These are phyloP conservation scores for Oriolus oriolus DNA, from an alignment of 2,113 vertebrate species.

Conservation along the genomic window DNA sequence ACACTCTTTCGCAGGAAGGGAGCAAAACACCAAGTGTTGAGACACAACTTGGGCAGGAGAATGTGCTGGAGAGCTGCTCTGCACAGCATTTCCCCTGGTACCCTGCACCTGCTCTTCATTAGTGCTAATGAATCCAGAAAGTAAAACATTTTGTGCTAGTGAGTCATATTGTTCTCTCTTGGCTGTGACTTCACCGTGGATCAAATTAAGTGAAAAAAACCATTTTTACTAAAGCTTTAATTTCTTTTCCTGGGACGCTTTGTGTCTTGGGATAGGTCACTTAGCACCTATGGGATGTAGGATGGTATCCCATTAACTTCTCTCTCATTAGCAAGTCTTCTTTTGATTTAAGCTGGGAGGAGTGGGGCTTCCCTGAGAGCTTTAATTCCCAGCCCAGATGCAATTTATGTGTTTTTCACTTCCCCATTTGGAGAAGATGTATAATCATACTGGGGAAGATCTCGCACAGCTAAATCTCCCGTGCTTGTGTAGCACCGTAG, in stretches of 20 bases:
- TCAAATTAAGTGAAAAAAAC: neutral
- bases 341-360: neutral
- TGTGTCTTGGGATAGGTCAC: neutral
- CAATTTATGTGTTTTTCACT: neutral
- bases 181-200: neutral
- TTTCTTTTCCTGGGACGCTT: slow-evolving; percentile 5
- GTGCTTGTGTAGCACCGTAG: neutral
- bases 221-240: neutral
- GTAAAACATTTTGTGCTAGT: slow-evolving; percentile 29
- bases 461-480: neutral
- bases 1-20: neutral
- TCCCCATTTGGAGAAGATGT: neutral
- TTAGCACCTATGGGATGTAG: neutral
- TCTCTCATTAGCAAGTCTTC: neutral
- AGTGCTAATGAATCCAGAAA: slow-evolving; percentile 45
- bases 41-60: neutral
- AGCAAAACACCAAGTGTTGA: neutral
- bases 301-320: neutral
- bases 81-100: slow-evolving; percentile 8
- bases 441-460: neutral
- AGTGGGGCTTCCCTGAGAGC: neutral
- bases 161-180: slow-evolving; percentile 21
- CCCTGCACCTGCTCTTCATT: slow-evolving; percentile 51
- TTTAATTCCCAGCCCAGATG: neutral
- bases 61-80: neutral